phyloP scores from a whole-genome alignment of 2,888 invertebrate genomes.

The Hyposoter dolosus region DNA sequence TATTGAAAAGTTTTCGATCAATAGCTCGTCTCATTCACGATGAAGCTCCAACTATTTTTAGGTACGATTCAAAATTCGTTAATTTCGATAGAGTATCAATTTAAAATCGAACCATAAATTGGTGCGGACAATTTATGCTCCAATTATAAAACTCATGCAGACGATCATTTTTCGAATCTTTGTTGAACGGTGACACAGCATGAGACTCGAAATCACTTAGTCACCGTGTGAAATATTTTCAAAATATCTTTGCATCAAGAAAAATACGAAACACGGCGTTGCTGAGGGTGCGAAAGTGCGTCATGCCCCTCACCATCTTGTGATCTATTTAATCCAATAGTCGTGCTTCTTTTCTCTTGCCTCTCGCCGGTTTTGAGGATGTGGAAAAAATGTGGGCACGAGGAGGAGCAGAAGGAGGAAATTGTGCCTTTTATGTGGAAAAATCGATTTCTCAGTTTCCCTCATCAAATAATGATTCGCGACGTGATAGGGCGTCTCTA shows the following conservation, averaged over 20 bases:
- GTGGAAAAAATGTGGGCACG: constrained; percentile 27
- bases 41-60: not conserved
- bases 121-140: not conserved
- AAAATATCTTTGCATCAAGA: constrained; percentile 1
- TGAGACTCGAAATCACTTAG: not conserved
- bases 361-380: constrained; percentile 14
- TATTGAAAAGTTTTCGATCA: not conserved
- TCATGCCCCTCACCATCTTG: constrained; percentile 7
- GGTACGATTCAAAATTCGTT: not conserved
- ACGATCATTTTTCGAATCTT: not conserved
- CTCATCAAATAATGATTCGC: constrained; percentile 55
- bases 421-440: constrained; percentile 28
- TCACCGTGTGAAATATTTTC: not conserved
- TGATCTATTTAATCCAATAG: constrained; percentile 30
- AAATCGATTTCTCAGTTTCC: constrained; percentile 49
- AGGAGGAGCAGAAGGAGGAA: constrained; percentile 10
- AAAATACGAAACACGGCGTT: constrained; percentile 11
- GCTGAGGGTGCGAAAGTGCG: constrained; percentile 25
- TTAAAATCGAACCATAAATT: not conserved
- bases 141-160: not conserved
- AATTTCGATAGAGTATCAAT: not conserved
- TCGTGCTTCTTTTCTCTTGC: constrained; percentile 1
- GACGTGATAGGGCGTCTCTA: constrained; percentile 10
- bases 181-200: not conserved
- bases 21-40: not conserved